Conservation (phyloP, 2,113 vertebrate genomes). For the Scopus umbretta region DNA sequence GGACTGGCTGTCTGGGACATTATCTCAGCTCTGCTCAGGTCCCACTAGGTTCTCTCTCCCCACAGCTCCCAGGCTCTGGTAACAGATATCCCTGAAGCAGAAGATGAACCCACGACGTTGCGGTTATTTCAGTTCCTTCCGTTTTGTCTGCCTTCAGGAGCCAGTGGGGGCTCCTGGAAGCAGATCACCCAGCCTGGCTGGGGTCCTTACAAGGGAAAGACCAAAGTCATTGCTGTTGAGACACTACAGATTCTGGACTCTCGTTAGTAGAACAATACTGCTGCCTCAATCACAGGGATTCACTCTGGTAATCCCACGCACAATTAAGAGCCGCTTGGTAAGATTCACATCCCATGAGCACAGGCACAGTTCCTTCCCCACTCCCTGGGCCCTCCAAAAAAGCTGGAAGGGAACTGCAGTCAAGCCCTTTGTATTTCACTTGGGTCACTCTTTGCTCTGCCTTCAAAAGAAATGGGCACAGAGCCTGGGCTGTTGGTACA, state of each 20-base stretch:
- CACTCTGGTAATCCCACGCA: background rate
- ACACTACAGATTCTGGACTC: background rate
- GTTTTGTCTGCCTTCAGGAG: background rate
- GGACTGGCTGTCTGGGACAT: slow-evolving; percentile 32
- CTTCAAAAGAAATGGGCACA: background rate
- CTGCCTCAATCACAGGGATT: background rate
- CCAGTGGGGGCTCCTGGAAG: background rate
- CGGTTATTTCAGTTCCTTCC: background rate
- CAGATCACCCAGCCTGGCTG: background rate
- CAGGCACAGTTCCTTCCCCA: background rate
- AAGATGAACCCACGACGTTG: background rate
- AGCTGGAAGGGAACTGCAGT: background rate
- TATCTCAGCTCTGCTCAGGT: slow-evolving; percentile 17
- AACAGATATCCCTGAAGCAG: background rate
- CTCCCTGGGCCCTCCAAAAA: background rate
- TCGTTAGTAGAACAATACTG: background rate
- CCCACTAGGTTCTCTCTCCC: background rate
- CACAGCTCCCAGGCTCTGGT: background rate
- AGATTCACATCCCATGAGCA: background rate
- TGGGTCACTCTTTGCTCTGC: background rate
- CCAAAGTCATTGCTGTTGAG: background rate
- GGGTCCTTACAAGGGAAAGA: background rate
- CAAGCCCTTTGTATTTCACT: background rate
- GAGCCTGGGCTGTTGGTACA: background rate
- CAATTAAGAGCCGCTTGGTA: background rate